Conservation (phyloP, 92 coral and sea anemone species). For the Porites evermanni region DNA sequence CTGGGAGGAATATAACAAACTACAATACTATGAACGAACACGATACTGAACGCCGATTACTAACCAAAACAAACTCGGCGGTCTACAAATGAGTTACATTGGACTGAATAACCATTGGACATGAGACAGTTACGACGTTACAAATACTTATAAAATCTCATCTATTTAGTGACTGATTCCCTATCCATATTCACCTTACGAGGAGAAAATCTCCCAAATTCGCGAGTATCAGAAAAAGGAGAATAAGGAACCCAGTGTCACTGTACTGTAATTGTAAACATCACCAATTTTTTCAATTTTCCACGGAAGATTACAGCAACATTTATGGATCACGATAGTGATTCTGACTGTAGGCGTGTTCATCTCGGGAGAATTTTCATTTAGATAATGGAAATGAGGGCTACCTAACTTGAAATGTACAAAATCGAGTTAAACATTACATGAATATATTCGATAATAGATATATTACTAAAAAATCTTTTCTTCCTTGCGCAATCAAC, state of each 20-base stretch:
- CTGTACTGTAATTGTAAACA: not conserved
- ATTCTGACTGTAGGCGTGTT: not conserved
- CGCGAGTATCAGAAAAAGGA: not conserved
- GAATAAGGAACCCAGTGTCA: not conserved
- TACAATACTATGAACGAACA: too few relatives aligned
- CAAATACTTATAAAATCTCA: too few relatives aligned
- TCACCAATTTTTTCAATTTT: too few relatives aligned
- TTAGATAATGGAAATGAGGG: not conserved
- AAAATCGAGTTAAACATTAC: conserved; percentile 9
- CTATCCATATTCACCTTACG: not conserved
- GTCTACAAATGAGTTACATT: too few relatives aligned
- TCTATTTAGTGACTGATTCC: not conserved
- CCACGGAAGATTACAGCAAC: too few relatives aligned
- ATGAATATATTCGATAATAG: not conserved
- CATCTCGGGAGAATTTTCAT: not conserved
- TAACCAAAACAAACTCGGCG: too few relatives aligned
- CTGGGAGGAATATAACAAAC: too few relatives aligned
- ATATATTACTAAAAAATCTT: conserved; percentile 3
- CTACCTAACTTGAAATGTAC: conserved; percentile 21
- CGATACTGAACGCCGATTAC: too few relatives aligned
- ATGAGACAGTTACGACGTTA: too few relatives aligned
- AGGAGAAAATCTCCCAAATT: not conserved
- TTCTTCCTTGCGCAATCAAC: not conserved
- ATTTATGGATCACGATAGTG: not conserved
- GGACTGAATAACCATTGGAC: too few relatives aligned